Conservation (phyloP, 2,888 invertebrate genomes). For the Sphaerophoria rueppellii region DNA sequence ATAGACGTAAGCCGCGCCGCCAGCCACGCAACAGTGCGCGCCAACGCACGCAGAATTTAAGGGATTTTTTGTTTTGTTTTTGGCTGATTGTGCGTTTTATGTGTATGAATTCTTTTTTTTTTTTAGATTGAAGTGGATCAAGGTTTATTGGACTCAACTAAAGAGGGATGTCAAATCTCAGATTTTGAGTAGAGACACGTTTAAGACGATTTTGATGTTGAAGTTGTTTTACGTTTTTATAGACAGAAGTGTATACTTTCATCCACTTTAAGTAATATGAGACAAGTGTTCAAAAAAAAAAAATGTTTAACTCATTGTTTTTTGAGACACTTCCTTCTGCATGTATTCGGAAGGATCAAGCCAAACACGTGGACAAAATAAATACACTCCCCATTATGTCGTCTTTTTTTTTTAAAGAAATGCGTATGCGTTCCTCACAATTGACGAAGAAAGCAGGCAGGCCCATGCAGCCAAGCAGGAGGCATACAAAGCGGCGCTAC, state of each 20-base stretch:
- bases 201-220: constrained; percentile 60
- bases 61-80: constrained; percentile 37
- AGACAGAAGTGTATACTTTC: neutral
- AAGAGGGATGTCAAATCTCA: neutral
- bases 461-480: too few relatives aligned
- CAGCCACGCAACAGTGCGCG: too few relatives aligned
- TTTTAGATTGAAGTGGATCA: constrained; percentile 37
- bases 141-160: constrained; percentile 10
- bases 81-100: constrained; percentile 39
- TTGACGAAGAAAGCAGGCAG: too few relatives aligned
- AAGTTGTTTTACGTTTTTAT: constrained; percentile 52
- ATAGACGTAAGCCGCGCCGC: constrained; percentile 63
- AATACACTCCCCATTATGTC: too few relatives aligned
- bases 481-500: too few relatives aligned
- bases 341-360: constrained; percentile 10
- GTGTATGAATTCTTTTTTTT: constrained; percentile 8
- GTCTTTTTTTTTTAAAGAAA: too few relatives aligned
- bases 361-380: constrained; percentile 10
- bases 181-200: constrained; percentile 57
- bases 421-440: too few relatives aligned
- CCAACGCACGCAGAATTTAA: too few relatives aligned
- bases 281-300: constrained; percentile 61
- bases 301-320: constrained; percentile 30
- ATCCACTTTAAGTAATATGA: constrained; percentile 65
- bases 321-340: neutral